These are phyloP conservation scores for Xestoiulus laeticollis DNA, from an alignment of 2,888 invertebrate genomes.

Conservation along the genomic window DNA sequence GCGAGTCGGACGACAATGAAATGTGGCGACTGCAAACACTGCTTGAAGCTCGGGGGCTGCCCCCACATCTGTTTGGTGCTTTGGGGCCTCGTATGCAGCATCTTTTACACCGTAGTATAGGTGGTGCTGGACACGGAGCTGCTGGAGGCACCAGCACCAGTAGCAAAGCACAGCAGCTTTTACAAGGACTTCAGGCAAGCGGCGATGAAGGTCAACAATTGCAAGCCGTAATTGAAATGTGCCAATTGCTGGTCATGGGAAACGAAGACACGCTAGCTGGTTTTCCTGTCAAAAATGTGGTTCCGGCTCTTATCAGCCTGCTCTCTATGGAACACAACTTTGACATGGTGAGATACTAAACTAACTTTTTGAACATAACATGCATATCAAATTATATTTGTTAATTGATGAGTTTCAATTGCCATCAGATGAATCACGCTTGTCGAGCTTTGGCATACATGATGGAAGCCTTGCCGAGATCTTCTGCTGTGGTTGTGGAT, in stretches of 20 bases:
- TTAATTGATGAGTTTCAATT: neutral
- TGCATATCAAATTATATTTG: neutral
- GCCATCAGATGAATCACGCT: slow-evolving; percentile 91
- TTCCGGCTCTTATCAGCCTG: slow-evolving; percentile 90
- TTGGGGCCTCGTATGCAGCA: slow-evolving; percentile 97
- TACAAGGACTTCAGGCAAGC: slow-evolving; percentile 90
- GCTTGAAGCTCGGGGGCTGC: slow-evolving; percentile 91
- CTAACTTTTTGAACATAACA: neutral
- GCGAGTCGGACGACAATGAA: slow-evolving; percentile 89
- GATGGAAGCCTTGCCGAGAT: slow-evolving; percentile 97
- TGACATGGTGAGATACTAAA: slow-evolving; percentile 77
- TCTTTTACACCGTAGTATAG: slow-evolving; percentile 91
- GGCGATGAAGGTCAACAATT: slow-evolving; percentile 96
- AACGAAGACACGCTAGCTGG: slow-evolving; percentile 98
- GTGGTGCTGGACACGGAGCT: slow-evolving; percentile 67
- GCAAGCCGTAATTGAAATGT: slow-evolving; percentile 98
- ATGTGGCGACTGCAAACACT: slow-evolving; percentile 94
- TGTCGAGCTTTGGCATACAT: slow-evolving; percentile 98
- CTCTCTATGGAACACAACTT: slow-evolving; percentile 98
- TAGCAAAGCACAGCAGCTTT: slow-evolving; percentile 89
- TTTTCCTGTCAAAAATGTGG: slow-evolving; percentile 98
- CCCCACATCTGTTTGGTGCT: slow-evolving; percentile 96
- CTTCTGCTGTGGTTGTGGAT: slow-evolving; percentile 94
- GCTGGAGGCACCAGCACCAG: slow-evolving; percentile 59
- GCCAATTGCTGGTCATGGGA: slow-evolving; percentile 98